Evolutionary conservation across 1,140 invertebrate species (phyloP).

Genomic region (Steinernema feltiae): DNA sequence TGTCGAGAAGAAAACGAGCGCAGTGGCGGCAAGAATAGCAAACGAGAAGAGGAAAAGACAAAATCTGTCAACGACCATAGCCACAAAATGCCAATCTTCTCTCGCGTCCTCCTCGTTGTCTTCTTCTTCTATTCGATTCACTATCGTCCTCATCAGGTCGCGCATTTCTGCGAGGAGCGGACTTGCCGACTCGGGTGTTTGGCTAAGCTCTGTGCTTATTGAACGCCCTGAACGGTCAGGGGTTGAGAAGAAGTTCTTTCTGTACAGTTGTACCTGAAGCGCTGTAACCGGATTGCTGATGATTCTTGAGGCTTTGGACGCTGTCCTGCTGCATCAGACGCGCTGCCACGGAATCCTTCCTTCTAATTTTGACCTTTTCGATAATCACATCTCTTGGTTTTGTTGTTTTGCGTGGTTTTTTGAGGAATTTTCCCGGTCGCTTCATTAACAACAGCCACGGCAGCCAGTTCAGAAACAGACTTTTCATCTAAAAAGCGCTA

Average conservation of each 20-base stretch:
- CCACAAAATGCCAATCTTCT: constrained; percentile 2
- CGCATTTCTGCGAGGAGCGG: neutral
- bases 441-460: constrained; percentile 41
- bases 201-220: neutral
- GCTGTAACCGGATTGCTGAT: neutral
- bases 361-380: neutral
- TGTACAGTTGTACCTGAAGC: neutral
- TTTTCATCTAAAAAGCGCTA: neutral
- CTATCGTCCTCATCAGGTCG: neutral
- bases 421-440: constrained; percentile 22
- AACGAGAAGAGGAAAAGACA: constrained; percentile 9
- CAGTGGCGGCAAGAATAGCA: neutral
- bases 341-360: constrained; percentile 4
- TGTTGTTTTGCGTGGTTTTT: neutral
- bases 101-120: neutral
- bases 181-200: neutral
- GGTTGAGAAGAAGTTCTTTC: neutral
- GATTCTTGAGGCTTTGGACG: neutral
- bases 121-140: neutral
- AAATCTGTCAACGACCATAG: constrained; percentile 3
- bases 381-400: neutral
- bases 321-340: neutral
- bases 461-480: constrained; percentile 36
- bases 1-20: neutral
- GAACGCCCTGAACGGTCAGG: neutral